Conservation (phyloP, 2,888 invertebrate genomes). For the Parthenolecanium corni region DNA sequence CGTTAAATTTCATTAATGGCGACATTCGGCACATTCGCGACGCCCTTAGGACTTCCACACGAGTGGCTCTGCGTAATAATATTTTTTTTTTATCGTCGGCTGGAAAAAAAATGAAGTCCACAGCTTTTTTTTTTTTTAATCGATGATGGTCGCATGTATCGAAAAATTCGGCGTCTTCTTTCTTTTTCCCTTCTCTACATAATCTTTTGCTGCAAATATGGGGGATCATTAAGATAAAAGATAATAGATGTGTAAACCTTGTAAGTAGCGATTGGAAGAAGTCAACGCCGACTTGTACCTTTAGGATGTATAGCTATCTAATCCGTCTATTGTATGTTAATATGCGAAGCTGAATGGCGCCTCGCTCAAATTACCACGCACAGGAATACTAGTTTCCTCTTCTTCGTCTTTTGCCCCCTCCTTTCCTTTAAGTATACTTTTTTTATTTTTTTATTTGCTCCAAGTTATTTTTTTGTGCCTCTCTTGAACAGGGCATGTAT, state of each 20-base stretch:
- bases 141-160: too few relatives aligned
- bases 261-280: slow-evolving; percentile 24
- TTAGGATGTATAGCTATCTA: slow-evolving; percentile 22
- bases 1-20: too few relatives aligned
- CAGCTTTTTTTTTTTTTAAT: too few relatives aligned
- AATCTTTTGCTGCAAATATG: background rate
- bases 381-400: slow-evolving; percentile 15
- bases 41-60: too few relatives aligned
- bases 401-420: background rate
- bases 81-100: too few relatives aligned
- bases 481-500: background rate
- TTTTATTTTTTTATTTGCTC: slow-evolving; percentile 2
- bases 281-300: slow-evolving; percentile 21
- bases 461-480: background rate
- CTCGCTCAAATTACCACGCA: slow-evolving; percentile 22
- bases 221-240: slow-evolving; percentile 7
- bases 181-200: background rate
- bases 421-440: slow-evolving; percentile 10
- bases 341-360: slow-evolving; percentile 27
- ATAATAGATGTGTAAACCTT: slow-evolving; percentile 22
- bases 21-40: too few relatives aligned
- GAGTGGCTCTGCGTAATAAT: too few relatives aligned
- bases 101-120: too few relatives aligned
- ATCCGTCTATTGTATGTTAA: slow-evolving; percentile 28
- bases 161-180: background rate